Evolutionary conservation across 2,888 invertebrate genomes (phyloP).

Genomic region (Ennomos erosarius): DNA sequence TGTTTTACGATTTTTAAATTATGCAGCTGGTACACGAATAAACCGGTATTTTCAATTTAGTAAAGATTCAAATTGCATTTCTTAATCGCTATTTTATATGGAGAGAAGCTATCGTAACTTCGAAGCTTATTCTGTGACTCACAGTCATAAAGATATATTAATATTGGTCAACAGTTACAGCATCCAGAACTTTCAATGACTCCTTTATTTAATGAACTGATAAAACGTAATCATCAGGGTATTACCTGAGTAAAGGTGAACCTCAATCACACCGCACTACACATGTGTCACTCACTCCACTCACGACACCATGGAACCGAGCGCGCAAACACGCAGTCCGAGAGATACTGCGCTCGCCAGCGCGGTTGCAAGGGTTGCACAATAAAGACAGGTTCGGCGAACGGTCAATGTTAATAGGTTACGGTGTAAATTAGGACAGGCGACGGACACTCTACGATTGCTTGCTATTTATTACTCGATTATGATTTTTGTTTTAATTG

Average conservation of each 20-base stretch:
- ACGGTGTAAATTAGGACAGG: constrained; percentile 43
- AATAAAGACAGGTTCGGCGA: constrained; percentile 41
- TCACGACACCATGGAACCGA: constrained; percentile 37
- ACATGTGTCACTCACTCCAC: constrained; percentile 36
- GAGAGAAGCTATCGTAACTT: too few species aligned
- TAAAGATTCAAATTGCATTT: too few species aligned
- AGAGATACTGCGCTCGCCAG: constrained; percentile 39
- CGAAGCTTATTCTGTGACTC: too few species aligned
- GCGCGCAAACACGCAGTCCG: constrained; percentile 45
- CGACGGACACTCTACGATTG: constrained; percentile 22
- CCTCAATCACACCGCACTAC: constrained; percentile 26
- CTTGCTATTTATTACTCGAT: not conserved
- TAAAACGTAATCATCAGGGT: not conserved
- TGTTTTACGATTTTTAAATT: not conserved
- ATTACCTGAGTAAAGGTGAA: constrained; percentile 19
- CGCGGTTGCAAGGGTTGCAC: constrained; percentile 46
- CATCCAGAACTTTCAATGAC: too few species aligned
- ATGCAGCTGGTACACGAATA: not conserved
- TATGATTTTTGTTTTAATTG: too few species aligned
- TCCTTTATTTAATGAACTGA: too few species aligned
- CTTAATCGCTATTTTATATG: too few species aligned
- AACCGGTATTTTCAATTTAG: not conserved
- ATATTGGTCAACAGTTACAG: too few species aligned
- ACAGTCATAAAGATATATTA: too few species aligned
- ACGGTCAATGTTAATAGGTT: constrained; percentile 64